phyloP scores from a whole-genome alignment of 1,140 invertebrate species.

The Atopsyche davidsoni region DNA sequence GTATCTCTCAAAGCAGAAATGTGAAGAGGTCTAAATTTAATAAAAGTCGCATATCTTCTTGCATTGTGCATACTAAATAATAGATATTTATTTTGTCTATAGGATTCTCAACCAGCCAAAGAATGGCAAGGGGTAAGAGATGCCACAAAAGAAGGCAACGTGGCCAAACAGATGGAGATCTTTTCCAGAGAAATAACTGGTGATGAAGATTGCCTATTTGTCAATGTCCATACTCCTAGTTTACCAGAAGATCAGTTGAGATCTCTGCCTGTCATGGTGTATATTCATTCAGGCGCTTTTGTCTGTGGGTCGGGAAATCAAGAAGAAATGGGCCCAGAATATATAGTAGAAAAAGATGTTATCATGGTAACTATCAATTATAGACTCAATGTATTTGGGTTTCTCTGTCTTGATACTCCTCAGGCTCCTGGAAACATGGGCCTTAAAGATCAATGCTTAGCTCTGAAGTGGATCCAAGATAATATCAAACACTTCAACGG shows the following conservation, averaged over 20 bases:
- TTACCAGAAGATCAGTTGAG: not conserved
- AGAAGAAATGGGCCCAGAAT: slow-evolving; percentile 34
- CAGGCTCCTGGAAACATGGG: slow-evolving; percentile 30
- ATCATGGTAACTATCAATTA: slow-evolving; percentile 47
- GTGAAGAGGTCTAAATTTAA: no score
- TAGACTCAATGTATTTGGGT: slow-evolving; percentile 23
- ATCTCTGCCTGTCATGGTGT: slow-evolving; percentile 34
- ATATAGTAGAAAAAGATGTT: slow-evolving; percentile 41
- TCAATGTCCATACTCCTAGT: slow-evolving; percentile 4
- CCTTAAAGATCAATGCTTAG: slow-evolving; percentile 31
- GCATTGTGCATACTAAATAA: no score
- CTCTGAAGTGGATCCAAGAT: slow-evolving; percentile 30
- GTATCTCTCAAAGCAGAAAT: no score
- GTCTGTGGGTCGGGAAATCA: slow-evolving; percentile 26
- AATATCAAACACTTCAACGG: slow-evolving; percentile 32
- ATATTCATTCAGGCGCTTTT: slow-evolving; percentile 35
- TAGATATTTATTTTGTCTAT: no score
- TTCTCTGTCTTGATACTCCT: slow-evolving; percentile 20
- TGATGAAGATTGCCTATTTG: slow-evolving; percentile 5
- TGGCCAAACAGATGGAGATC: not conserved
- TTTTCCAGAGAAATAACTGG: not conserved
- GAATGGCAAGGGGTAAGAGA: slow-evolving; percentile 2
- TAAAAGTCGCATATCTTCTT: no score
- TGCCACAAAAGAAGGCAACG: slow-evolving; percentile 3
- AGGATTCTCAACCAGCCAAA: no score